Percentiles rank a stretch among this genome's conserved stretches.
phyloP scores from a whole-genome alignment of 2,888 invertebrate species.

The Philereme transversata region DNA sequence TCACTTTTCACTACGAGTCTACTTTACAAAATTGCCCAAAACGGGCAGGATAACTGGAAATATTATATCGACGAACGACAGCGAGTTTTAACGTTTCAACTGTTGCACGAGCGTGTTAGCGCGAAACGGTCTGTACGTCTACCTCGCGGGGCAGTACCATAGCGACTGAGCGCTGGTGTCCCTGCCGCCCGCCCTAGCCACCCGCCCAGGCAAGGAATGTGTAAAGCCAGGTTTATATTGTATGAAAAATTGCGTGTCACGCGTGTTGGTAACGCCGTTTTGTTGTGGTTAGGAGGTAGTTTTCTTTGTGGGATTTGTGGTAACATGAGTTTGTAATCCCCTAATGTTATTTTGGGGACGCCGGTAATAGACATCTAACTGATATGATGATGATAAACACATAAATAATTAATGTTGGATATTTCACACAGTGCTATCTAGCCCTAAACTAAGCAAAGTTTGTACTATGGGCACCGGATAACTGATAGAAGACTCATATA shows the following conservation, averaged over 20 bases:
- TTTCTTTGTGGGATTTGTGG: neutral
- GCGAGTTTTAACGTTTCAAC: slow-evolving; percentile 24
- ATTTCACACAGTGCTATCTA: too few relatives aligned
- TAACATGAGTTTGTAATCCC: too few relatives aligned
- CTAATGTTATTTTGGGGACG: too few relatives aligned
- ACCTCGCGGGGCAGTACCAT: slow-evolving; percentile 54
- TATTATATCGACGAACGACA: slow-evolving; percentile 10
- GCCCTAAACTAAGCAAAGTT: too few relatives aligned
- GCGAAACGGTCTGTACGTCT: slow-evolving; percentile 51
- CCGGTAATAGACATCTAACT: too few relatives aligned
- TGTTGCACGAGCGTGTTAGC: slow-evolving; percentile 41
- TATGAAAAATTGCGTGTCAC: slow-evolving; percentile 18
- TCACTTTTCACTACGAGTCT: slow-evolving; percentile 19
- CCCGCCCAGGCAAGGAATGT: slow-evolving; percentile 67
- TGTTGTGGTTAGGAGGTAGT: neutral
- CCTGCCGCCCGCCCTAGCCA: slow-evolving; percentile 72
- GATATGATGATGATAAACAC: too few relatives aligned
- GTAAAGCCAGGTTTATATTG: slow-evolving; percentile 22
- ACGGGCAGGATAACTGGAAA: neutral
- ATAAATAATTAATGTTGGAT: too few relatives aligned
- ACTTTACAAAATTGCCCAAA: slow-evolving; percentile 15
- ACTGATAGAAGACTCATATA: too few relatives aligned
- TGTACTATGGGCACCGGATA: too few relatives aligned
- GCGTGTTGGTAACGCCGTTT: slow-evolving; percentile 5
- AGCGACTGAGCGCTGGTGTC: slow-evolving; percentile 58